phyloP scores from a whole-genome alignment of 2,888 invertebrate genomes.

The Cataglyphis cursor region DNA sequence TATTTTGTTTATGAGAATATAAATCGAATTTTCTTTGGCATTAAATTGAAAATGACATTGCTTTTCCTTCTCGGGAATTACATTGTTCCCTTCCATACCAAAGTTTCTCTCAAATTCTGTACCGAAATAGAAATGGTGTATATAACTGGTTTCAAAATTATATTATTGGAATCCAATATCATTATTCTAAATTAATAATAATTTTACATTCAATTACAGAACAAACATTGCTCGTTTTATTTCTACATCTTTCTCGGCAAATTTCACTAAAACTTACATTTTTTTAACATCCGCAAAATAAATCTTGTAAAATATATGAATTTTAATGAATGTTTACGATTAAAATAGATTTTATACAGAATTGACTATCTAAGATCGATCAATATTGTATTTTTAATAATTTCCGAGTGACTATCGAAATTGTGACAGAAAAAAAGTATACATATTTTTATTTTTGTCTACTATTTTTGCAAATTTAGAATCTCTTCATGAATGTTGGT shows the following conservation, averaged over 20 bases:
- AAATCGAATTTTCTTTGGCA: conserved; percentile 19
- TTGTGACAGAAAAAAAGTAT: background rate
- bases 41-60: conserved; percentile 14
- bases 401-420: background rate
- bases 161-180: background rate
- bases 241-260: background rate
- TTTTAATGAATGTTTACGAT: background rate
- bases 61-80: conserved; percentile 12
- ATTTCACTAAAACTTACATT: background rate
- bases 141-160: background rate
- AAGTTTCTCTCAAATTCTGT: background rate
- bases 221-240: background rate
- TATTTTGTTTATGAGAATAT: background rate
- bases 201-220: conserved; percentile 6
- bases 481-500: background rate
- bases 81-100: background rate
- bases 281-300: background rate
- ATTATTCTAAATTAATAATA: background rate
- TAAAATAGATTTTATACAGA: background rate
- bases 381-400: background rate
- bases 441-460: background rate
- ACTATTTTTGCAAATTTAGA: conserved; percentile 1
- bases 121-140: background rate
- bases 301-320: background rate
- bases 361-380: too few relatives aligned